Evolutionary conservation across 2,113 vertebrate genomes (phyloP), one percentile per base, ranked within the genome.

Genomic region (Sceloporus undulatus): DNA sequence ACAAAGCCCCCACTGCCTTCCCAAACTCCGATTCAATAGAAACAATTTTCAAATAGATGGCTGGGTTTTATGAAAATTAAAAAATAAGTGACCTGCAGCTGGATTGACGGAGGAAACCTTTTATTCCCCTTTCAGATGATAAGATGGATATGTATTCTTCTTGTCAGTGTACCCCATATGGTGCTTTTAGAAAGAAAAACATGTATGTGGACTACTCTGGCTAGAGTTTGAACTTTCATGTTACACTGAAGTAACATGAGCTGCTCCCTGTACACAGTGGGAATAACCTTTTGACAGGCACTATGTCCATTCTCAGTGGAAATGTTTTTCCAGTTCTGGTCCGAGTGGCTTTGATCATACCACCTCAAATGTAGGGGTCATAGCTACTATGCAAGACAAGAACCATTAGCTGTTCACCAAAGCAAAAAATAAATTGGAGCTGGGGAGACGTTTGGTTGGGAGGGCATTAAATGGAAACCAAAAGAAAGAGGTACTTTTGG

Each of bases 261-360:
- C 97, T 95, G 96, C 94, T 96, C 95, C 81, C 94, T 95, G 83
- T 93, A 95, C 97, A 96, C 97, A 94, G 97, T 98, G 98, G 98
- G 97, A 98, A 98, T 98, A 97, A 97, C 97, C 98, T 98, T 98
- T 97, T 98, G 98, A 98, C 97, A 98, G 98, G 97, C 98, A 97
- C 97, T 97, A 94, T 96, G 97, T 97, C 97, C 97, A 95, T 98
- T 97, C 98, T 98, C 97, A 95, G 98, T 98, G 97, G 96, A 98
- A 98, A 98, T 98, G 98, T 98, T 98, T 99, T 98, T 97, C 97
- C 97, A 98, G 97, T 97, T 97, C 97, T 97, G 96, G 97, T 95
- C 94, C 96, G 97, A 94, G 89, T 90, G 96, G 94, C 98, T 99
- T 98, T 99, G 98, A 98, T 98, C 98, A 82, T 93, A 93, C 94